A percentile compares a stretch with the other conserved stretches of the same genome.
Evolutionary conservation across 2,888 invertebrate species (phyloP).

Genomic region (Dyspetes luteomarginatus): DNA sequence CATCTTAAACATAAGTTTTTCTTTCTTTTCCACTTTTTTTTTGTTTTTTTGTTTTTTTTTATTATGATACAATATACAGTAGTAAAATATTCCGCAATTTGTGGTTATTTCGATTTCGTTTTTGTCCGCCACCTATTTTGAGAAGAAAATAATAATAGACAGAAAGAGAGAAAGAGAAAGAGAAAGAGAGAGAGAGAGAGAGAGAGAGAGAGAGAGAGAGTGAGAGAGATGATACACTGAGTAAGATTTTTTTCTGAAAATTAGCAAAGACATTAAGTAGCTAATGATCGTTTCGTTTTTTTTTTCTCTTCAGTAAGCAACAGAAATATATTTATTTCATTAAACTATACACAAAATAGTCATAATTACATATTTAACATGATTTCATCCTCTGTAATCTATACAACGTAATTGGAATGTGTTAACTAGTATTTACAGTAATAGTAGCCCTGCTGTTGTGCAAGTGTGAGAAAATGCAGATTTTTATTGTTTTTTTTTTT

Average conservation of each 20-base stretch:
- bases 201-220: constrained; percentile 48
- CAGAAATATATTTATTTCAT: constrained; percentile 83
- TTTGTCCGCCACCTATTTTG: constrained; percentile 81
- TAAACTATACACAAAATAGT: constrained; percentile 83
- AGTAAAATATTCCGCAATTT: constrained; percentile 79
- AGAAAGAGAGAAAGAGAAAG: constrained; percentile 40
- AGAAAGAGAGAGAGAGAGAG: constrained; percentile 72
- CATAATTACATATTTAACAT: constrained; percentile 83
- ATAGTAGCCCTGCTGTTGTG: constrained; percentile 82
- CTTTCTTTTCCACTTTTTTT: no score
- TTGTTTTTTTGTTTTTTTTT: constrained; percentile 57
- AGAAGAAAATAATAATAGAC: constrained; percentile 63
- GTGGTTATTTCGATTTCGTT: constrained; percentile 74
- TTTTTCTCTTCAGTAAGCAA: constrained; percentile 78
- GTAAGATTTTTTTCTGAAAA: constrained; percentile 74
- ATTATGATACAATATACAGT: constrained; percentile 80
- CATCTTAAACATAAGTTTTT: constrained; percentile 78
- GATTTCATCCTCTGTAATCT: constrained; percentile 76
- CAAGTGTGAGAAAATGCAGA: constrained; percentile 83
- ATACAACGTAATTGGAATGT: constrained; percentile 83
- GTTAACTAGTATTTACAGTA: constrained; percentile 83
- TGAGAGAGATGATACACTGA: constrained; percentile 56
- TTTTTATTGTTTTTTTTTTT: constrained; percentile 66
- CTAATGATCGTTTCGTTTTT: constrained; percentile 79
- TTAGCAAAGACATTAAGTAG: constrained; percentile 82